A percentile compares a stretch with the other conserved stretches of the same genome.
Conservation (phyloP, 2,888 invertebrate species). For the Blastobasis adustella region DNA sequence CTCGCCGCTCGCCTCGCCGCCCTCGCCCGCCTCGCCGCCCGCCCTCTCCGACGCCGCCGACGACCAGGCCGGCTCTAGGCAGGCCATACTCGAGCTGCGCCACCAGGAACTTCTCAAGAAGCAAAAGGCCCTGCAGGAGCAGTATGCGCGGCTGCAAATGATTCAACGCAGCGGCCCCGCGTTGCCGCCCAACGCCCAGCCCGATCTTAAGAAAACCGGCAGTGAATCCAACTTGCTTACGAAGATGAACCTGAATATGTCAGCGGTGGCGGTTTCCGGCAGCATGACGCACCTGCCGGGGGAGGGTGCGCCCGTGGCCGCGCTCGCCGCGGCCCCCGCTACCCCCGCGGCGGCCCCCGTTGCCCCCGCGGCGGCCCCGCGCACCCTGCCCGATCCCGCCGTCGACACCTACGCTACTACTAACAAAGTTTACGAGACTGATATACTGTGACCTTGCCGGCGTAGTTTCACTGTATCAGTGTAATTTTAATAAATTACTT, state of each 20-base stretch:
- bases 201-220: constrained; percentile 88
- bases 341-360: neutral
- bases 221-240: constrained; percentile 90
- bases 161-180: constrained; percentile 86
- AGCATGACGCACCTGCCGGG: constrained; percentile 57
- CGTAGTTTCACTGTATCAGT: constrained; percentile 36
- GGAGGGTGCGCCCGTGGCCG: constrained; percentile 22
- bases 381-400: constrained; percentile 17
- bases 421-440: constrained; percentile 92
- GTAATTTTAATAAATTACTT: neutral
- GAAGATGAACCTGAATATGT: constrained; percentile 85
- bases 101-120: constrained; percentile 92
- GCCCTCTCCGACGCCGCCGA: constrained; percentile 43
- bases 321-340: neutral
- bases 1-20: constrained; percentile 90
- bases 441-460: constrained; percentile 85
- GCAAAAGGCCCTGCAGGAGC: constrained; percentile 92
- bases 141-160: constrained; percentile 91
- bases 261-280: constrained; percentile 52
- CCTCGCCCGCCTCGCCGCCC: constrained; percentile 80
- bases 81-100: constrained; percentile 87
- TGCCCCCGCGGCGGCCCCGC: constrained; percentile 7
- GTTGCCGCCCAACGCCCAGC: constrained; percentile 76
- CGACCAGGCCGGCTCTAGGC: constrained; percentile 61
- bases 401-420: constrained; percentile 71